Conservation (phyloP, 2,888 invertebrate species). For the Hydriomena furcata region DNA sequence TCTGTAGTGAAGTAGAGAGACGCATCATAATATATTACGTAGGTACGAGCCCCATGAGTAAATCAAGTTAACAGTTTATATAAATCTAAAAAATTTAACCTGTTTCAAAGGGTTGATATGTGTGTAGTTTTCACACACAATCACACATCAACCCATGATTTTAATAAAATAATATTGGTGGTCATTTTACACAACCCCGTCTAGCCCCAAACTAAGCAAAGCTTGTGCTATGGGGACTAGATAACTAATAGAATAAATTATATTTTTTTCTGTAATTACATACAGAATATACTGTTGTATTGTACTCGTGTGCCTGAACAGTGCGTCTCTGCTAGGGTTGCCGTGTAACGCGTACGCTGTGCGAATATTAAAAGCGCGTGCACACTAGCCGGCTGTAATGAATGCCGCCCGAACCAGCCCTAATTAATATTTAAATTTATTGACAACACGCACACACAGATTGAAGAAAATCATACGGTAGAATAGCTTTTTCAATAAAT, state of each 20-base stretch:
- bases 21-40: constrained; percentile 7
- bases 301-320: constrained; percentile 1
- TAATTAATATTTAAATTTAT: constrained; percentile 66
- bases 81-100: no score
- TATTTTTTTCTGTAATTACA: background rate
- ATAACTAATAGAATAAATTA: no score
- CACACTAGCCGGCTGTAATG: constrained; percentile 42
- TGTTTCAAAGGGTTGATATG: no score
- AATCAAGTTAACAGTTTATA: background rate
- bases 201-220: no score
- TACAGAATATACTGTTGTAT: no score
- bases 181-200: no score
- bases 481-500: constrained; percentile 52
- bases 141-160: no score
- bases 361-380: constrained; percentile 45
- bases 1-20: constrained; percentile 10
- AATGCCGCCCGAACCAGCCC: constrained; percentile 44
- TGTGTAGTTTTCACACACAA: no score
- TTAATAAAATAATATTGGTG: no score
- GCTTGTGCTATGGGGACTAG: no score
- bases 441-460: constrained; percentile 47
- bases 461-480: constrained; percentile 43
- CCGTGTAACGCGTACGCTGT: constrained; percentile 29
- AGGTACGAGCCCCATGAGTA: background rate
- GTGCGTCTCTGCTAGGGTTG: constrained; percentile 16